Evolutionary conservation across 1,140 invertebrate genomes (phyloP).

Genomic region (Solenopsis invicta): DNA sequence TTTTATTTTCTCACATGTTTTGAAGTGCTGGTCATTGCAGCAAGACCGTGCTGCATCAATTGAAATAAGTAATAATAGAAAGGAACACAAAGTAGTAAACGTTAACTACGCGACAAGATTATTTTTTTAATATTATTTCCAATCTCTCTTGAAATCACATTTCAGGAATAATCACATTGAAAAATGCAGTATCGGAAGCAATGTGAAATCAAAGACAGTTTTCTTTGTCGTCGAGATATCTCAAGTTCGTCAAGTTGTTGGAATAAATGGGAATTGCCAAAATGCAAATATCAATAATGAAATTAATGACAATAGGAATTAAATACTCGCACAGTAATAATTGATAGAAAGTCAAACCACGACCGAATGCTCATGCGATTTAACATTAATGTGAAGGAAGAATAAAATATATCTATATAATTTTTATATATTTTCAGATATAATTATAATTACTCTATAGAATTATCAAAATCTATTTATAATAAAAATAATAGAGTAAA

Average conservation of each 20-base stretch:
- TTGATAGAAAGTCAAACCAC: neutral
- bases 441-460: neutral
- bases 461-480: neutral
- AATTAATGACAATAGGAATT: conserved; percentile 23
- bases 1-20: too few species aligned
- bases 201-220: neutral
- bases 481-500: neutral
- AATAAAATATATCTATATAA: neutral
- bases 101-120: too few species aligned
- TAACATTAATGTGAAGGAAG: neutral
- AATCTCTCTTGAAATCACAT: neutral
- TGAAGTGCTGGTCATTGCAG: too few species aligned
- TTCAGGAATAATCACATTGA: neutral
- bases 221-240: conserved; percentile 58
- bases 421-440: neutral
- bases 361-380: conserved; percentile 5
- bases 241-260: conserved; percentile 67
- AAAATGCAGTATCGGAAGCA: neutral
- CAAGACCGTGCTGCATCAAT: too few species aligned
- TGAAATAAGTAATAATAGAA: too few species aligned
- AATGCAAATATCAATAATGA: conserved; percentile 40
- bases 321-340: neutral
- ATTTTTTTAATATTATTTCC: neutral
- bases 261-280: conserved; percentile 83
- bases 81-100: too few species aligned